Conservation (phyloP, 2,797 vertebrate species). For the Sebastes baramenuke region DNA sequence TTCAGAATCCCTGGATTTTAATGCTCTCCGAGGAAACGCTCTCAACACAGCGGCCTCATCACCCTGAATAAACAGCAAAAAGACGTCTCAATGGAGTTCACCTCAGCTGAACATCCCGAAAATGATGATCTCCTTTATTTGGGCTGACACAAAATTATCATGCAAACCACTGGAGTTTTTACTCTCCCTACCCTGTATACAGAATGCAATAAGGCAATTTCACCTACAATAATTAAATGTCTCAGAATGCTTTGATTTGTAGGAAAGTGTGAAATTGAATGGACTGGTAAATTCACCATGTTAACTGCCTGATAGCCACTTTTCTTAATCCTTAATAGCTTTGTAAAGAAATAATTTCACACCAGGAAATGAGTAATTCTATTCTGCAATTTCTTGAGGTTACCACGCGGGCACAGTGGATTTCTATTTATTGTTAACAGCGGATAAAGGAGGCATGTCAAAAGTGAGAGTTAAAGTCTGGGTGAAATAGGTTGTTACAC, state of each 20-base stretch:
- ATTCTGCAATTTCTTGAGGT: not conserved
- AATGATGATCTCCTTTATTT: not conserved
- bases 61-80: not conserved
- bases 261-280: slow-evolving; percentile 11
- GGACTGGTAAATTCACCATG: slow-evolving; percentile 15
- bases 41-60: not conserved
- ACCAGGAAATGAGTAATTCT: not conserved
- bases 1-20: not conserved
- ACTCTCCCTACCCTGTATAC: not conserved
- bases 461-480: not conserved
- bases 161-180: not conserved
- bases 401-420: not conserved
- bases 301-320: not conserved
- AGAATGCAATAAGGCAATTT: slow-evolving; percentile 8
- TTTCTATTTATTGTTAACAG: not conserved
- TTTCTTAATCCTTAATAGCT: slow-evolving; percentile 12
- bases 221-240: not conserved
- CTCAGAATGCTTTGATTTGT: slow-evolving; percentile 17
- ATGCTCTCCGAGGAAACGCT: slow-evolving; percentile 1
- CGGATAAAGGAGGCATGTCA: not conserved
- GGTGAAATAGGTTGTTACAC: not conserved
- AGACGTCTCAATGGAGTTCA: not conserved
- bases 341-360: slow-evolving; percentile 24
- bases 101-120: not conserved
- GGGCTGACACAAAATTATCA: not conserved